Conservation (phyloP, 2,888 invertebrate species). For the Tupiocoris notatus region DNA sequence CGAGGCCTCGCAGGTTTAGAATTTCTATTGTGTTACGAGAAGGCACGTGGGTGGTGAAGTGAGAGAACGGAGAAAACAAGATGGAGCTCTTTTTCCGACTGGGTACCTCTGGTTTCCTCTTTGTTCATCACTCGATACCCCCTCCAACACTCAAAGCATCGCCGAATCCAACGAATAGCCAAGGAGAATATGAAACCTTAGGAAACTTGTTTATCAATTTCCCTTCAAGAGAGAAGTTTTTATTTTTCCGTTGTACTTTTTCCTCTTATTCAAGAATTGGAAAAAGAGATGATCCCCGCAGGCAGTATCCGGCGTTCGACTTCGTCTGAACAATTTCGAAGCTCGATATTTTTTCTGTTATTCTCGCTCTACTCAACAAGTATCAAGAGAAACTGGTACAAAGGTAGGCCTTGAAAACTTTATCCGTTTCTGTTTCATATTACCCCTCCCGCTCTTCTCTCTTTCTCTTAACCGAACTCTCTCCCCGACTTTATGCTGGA, state of each 20-base stretch:
- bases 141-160: neutral
- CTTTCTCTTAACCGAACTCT: neutral
- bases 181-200: constrained; percentile 30
- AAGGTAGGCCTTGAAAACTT: neutral
- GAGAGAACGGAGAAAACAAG: neutral
- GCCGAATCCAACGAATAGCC: neutral
- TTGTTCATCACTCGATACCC: neutral
- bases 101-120: neutral
- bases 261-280: neutral
- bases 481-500: neutral
- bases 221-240: constrained; percentile 19
- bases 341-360: neutral
- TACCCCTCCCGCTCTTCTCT: no score
- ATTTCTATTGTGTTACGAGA: neutral
- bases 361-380: neutral
- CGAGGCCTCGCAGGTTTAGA: neutral
- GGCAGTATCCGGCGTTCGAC: neutral
- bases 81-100: neutral
- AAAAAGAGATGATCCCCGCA: neutral
- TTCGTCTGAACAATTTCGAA: neutral
- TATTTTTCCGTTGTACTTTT: neutral
- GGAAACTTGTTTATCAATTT: constrained; percentile 35
- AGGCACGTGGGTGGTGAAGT: neutral
- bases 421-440: neutral
- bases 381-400: neutral